Evolutionary conservation across 2,888 invertebrate species (phyloP), one percentile per base, ranked within the genome.

Genomic region (Heliconius sara): DNA sequence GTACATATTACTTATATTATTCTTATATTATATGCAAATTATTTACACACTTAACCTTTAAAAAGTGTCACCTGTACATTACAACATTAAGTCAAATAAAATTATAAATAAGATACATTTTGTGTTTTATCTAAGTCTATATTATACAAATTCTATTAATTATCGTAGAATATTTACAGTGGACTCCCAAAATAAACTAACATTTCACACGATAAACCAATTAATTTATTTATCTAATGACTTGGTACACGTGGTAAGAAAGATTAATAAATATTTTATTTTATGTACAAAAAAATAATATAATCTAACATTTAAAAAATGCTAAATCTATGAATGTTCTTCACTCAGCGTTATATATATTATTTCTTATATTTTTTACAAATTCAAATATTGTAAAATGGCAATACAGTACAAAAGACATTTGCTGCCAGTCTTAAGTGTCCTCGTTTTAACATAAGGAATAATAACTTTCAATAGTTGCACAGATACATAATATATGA

Each of bases 41-140:
- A 93, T 94, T 92, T 93, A 94, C 93, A 93, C 87, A 86, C 88
- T 90, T 91, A 89, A 88, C 85, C 87, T 82, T 84, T 68, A 80
- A n/a, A 71, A 78, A 79, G 68, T 80, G 60, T 81, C 74, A 76
- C 87, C 86, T 90, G 85, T 89, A 89, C 88, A 90, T 75, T 80
- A 71, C 75, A 73, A 77, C 77, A 78, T 79, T 63, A 79, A 70
- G 66, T 77, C 71, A 77, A 76, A 73, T 57, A 78, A 22, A 57
- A 57, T 57, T 68, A 76, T 34, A 67, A 81, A 76, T 75, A 79
- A 77, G 82, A 78, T 81, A 81, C 67, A 82, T 78, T 60, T 81
- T 82, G 82, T 82, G 80, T 77, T 80, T 52, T 67, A 67, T 72
- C 73, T 78, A 78, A 60, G 34, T 71, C 82, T 82, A 82, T 82